Percentiles rank a stretch among this genome's conserved stretches.
Conservation (phyloP, 1,140 invertebrate genomes). For the Sinella curviseta region DNA sequence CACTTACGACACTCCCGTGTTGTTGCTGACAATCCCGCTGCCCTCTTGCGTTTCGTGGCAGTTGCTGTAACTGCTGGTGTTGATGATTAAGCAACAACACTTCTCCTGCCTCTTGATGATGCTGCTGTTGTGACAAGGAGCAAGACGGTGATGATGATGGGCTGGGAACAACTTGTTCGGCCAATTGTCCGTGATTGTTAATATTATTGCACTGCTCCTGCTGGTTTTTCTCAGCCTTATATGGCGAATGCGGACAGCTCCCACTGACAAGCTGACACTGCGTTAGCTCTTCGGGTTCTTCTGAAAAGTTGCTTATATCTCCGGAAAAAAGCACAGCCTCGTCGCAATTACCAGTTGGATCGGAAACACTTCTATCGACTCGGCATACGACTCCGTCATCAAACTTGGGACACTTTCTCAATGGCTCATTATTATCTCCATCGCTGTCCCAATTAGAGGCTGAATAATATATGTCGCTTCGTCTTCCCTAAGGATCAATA, state of each 20-base stretch:
- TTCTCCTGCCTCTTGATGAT: not conserved
- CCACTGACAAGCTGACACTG: not conserved
- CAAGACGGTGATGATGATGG: not conserved
- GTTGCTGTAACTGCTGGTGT: not conserved
- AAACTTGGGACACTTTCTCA: slow-evolving; percentile 44
- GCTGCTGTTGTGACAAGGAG: not conserved
- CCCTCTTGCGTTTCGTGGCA: not conserved
- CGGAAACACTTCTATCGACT: not conserved
- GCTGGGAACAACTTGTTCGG: slow-evolving; percentile 16
- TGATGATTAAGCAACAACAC: slow-evolving; percentile 10
- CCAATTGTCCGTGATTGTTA: not conserved
- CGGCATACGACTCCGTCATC: slow-evolving; percentile 18
- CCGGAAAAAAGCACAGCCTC: not conserved
- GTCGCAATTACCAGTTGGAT: not conserved
- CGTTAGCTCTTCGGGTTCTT: not conserved
- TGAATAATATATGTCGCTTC: slow-evolving; percentile 23
- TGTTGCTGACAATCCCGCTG: slow-evolving; percentile 1
- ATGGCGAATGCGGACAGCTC: not conserved
- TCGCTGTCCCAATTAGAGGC: slow-evolving; percentile 38
- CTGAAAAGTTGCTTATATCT: not conserved
- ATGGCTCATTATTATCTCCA: slow-evolving; percentile 46
- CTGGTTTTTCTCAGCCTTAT: not conserved
- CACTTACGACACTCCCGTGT: not conserved
- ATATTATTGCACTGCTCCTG: not conserved
- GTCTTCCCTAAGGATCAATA: slow-evolving; percentile 27